A percentile compares a stretch with the other conserved stretches of the same genome.
These are phyloP conservation scores for Tenebrio molitor DNA, from an alignment of 1,140 invertebrate species.

Conservation along the genomic window DNA sequence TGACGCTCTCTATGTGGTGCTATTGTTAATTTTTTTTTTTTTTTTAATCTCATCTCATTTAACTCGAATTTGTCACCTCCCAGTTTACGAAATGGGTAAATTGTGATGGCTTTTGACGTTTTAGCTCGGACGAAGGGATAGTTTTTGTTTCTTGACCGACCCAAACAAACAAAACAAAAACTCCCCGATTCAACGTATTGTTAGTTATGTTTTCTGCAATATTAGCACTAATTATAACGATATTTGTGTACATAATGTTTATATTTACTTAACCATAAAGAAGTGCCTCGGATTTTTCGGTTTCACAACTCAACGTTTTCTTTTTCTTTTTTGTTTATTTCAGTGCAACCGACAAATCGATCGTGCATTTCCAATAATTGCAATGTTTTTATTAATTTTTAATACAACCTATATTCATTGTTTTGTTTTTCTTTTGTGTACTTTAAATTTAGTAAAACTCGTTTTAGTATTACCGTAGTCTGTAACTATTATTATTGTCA, in stretches of 20 bases:
- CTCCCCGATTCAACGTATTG: no score
- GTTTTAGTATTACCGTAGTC: conserved; percentile 23
- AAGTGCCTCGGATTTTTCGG: background rate
- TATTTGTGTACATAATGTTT: background rate
- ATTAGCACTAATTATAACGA: background rate
- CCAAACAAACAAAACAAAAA: background rate
- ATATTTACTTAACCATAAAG: conserved; percentile 11
- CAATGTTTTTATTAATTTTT: background rate
- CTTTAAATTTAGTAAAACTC: conserved; percentile 23
- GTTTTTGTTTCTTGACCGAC: conserved; percentile 6
- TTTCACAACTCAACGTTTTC: no score
- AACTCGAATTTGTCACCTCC: conserved; percentile 62
- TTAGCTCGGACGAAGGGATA: conserved; percentile 13
- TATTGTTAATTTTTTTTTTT: no score
- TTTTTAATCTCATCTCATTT: no score
- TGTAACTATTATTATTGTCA: conserved; percentile 10
- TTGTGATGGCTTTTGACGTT: conserved; percentile 64
- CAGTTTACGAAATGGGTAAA: conserved; percentile 63
- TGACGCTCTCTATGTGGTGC: conserved; percentile 36
- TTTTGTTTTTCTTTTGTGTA: conserved; percentile 30
- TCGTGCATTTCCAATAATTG: no score
- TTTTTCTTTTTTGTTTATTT: no score
- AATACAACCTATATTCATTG: background rate
- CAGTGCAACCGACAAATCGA: no score
- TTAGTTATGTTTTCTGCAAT: background rate